A percentile compares a stretch with the other conserved stretches of the same genome.
Evolutionary conservation across 2,888 invertebrate species (phyloP).

Genomic region (Lamellibrachia satsuma): DNA sequence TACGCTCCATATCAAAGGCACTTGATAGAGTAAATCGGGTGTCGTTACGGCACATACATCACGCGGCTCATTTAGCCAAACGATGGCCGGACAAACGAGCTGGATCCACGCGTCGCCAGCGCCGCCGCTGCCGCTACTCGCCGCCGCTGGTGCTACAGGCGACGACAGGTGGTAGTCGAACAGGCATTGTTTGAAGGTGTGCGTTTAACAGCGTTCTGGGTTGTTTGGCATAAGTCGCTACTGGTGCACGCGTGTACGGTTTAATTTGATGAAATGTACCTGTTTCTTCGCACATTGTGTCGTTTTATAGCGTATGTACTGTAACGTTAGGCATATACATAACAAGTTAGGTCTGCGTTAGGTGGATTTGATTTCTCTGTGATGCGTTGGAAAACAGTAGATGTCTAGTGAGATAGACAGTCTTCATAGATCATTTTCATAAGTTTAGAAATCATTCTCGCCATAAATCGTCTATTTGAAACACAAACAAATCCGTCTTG

Average conservation of each 20-base stretch:
- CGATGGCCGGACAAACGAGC: not conserved
- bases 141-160: not conserved
- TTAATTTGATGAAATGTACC: too few relatives aligned
- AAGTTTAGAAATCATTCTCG: not conserved
- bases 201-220: not conserved
- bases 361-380: not conserved
- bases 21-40: slow-evolving; percentile 13
- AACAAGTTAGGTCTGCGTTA: too few relatives aligned
- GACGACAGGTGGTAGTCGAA: not conserved
- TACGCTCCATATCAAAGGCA: slow-evolving; percentile 13
- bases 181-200: not conserved
- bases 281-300: not conserved
- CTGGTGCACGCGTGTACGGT: not conserved
- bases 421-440: not conserved
- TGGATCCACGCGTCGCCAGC: not conserved
- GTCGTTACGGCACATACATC: slow-evolving; percentile 13
- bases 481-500: not conserved
- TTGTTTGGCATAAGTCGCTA: not conserved
- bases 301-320: too few relatives aligned
- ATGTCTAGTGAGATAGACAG: not conserved
- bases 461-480: not conserved
- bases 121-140: not conserved
- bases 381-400: not conserved
- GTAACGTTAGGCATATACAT: too few relatives aligned
- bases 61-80: not conserved